Base-by-base conservation (phyloP, 2,797 vertebrate genomes). In the Eleutherodactylus coqui region DNA sequence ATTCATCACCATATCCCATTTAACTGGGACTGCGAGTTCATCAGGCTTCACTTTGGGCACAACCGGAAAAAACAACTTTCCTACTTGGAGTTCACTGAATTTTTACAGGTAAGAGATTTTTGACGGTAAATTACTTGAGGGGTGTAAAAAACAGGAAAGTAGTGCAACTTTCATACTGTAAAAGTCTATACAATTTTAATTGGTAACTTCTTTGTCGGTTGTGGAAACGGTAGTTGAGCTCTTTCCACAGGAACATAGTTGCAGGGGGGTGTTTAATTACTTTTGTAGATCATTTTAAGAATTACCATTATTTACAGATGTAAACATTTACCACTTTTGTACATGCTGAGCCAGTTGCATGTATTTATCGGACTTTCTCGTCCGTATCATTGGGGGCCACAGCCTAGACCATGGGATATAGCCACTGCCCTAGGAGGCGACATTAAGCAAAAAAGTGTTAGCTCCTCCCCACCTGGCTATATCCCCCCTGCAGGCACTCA, bases 1-100 rank as follows among this genome's bases (percentile, higher is more conserved):
- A 96, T 97, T 91, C 98, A 99, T 92, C 98, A 97, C 90, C 98
- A 99, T 92, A 99, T 99, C 91, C 98, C 98, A 89, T 99, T 99
- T 92, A 99, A 98, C 93, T 99, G 98, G 98, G 96, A 99, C 90
- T 98, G 98, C 85, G 98, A 98, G 82, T 99, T 99, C 92, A 97
- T 99, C 93, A 95, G 95, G 62, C 95, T 99, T 90, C 98, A 99
- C 92, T 99, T 99, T 89, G 98, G 98, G 34, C 96, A 97, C 88
- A 96, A 98, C 91, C 94, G 95, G 90, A 98, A 96, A 93, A 99
- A 99, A 91, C 94, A 94, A 84, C 96, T 99, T 91, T 97, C 93
- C 93, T 99, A 99, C 93, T 93, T 97, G 67, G 98, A 99, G 91
- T 99, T 99, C 91, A 98, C 97, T 76, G 96, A 99, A 88, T 99